These are phyloP conservation scores for Heliconius erato DNA, from an alignment of 2,888 invertebrate genomes.

Conservation along the genomic window DNA sequence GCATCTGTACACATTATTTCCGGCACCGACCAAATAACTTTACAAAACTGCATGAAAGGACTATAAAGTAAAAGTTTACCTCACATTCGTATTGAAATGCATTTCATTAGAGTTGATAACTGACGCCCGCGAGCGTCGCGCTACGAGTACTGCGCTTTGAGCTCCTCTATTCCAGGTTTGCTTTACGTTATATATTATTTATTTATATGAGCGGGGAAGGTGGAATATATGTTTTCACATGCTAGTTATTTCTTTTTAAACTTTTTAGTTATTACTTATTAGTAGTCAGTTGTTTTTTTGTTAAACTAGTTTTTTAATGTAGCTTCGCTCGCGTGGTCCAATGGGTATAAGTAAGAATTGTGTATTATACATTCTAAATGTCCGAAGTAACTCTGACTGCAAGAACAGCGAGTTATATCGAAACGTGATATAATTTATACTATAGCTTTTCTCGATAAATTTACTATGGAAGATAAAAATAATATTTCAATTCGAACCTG, in stretches of 20 bases:
- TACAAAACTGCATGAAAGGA: conserved; percentile 17
- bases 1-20: background rate
- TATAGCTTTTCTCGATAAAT: no score
- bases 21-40: conserved; percentile 4
- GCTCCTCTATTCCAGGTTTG: conserved; percentile 44
- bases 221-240: background rate
- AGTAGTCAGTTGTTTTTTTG: no score
- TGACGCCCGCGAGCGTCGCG: conserved; percentile 25
- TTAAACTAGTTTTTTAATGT: background rate
- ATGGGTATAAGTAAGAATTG: no score
- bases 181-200: background rate
- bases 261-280: no score
- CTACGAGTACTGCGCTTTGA: conserved; percentile 42
- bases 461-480: no score
- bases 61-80: conserved; percentile 25
- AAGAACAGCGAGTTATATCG: background rate
- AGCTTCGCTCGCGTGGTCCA: no score
- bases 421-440: no score
- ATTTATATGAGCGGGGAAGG: background rate
- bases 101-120: conserved; percentile 38
- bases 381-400: no score
- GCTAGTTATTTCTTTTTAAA: background rate
- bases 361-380: no score
- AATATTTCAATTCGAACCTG: background rate
- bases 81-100: conserved; percentile 26